Conservation (phyloP, 2,113 vertebrate genomes). For the Bambusicola thoracicus region DNA sequence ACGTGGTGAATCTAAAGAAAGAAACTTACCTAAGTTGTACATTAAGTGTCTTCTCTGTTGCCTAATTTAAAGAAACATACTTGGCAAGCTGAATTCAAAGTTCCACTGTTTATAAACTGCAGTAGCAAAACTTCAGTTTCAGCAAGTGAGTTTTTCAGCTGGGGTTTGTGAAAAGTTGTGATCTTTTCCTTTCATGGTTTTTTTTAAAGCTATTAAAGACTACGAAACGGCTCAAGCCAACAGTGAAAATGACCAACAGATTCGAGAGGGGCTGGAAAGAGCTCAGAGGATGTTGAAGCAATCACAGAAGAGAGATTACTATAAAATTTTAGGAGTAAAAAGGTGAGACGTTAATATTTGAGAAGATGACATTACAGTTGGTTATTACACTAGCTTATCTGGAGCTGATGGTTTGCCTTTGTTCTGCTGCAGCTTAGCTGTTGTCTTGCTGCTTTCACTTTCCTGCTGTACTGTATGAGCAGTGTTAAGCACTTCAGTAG, state of each 20-base stretch:
- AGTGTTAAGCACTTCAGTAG: background rate
- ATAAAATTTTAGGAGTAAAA: constrained; percentile 98
- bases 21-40: background rate
- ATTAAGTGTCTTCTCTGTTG: background rate
- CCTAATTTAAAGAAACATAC: background rate
- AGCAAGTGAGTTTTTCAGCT: background rate
- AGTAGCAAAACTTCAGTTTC: background rate
- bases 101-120: background rate
- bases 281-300: constrained; percentile 94
- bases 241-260: constrained; percentile 91
- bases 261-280: constrained; percentile 93
- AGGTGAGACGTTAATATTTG: constrained; percentile 78
- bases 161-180: background rate
- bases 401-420: background rate
- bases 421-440: background rate
- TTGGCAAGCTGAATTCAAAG: background rate
- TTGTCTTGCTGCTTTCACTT: background rate
- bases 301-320: constrained; percentile 96
- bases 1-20: background rate
- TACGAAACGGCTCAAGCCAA: constrained; percentile 90
- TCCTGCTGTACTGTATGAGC: background rate
- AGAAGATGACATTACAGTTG: background rate
- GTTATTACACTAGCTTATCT: background rate
- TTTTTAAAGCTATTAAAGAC: constrained; percentile 88
- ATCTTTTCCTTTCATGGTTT: background rate